Base-by-base conservation (phyloP, 2,888 invertebrate genomes). In the Scrobipalpa costella region DNA sequence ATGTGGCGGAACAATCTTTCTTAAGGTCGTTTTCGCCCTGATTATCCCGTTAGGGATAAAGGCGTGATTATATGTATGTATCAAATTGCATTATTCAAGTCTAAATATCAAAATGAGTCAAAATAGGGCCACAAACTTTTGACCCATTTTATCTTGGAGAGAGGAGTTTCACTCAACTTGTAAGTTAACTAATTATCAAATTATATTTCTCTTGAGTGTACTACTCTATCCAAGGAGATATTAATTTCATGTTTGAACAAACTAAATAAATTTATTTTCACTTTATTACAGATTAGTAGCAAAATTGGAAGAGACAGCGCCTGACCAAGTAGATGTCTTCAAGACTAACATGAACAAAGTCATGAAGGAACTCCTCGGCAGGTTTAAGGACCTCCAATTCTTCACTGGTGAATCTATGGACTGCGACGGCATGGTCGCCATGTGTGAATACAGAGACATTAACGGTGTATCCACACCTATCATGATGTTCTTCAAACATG, bases 401-500 rank as follows among this genome's bases (percentile, higher is more conserved):
- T 98, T 96, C 92, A 94, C 95, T 69, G 98, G 98, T 27, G 98
- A 98, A 91, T 96, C 96, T 13, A 97, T 97, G 97, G 98, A 97
- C 78, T 95, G 96, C 68, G 98, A 98, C 72, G 98, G 97, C 72
- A 95, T 97, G 95, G 96, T 99, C n/a, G 97, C 95, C 67, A 93
- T 99, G 83, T 93, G 97, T 90, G 98, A 98, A 86, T 99, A 98
- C 89, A 95, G 98, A 83, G 98, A 98, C 67, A 94, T 97, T 66
- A 94, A 97, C 73, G 97, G 96, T 61, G 93, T 94, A 3, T 95
- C 95, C 71, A 93, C 95, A 61, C 98, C 99, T 61, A 95, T 98
- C 73, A 93, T 99, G 85, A 97, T 98, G 96, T 98, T 98, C 92
- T 98, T 98, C 92, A 98, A 98, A 90, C 98, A 98, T 77, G 99